phyloP scores from a whole-genome alignment of 2,113 vertebrate genomes.

The Malurus cyaneus region DNA sequence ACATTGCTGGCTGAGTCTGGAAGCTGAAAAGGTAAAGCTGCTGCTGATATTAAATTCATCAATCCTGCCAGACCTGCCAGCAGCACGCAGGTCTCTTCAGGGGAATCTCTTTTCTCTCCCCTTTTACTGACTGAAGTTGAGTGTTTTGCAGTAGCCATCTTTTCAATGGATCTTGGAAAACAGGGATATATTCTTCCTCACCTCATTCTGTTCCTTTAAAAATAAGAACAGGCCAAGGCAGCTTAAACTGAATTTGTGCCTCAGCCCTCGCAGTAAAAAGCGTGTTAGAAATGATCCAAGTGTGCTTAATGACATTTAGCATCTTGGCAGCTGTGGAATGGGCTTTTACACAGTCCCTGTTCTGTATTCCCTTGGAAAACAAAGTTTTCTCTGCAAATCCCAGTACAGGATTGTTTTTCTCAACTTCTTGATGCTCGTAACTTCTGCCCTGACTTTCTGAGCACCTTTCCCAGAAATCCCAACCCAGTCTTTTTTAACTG shows the following conservation, averaged over 20 bases:
- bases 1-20: not conserved
- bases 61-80: constrained; percentile 5
- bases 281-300: not conserved
- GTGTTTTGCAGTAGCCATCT: not conserved
- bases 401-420: not conserved
- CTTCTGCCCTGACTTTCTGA: not conserved
- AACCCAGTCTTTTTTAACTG: not conserved
- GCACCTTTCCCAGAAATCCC: not conserved
- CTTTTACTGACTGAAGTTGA: not conserved
- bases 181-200: not conserved
- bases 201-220: not conserved
- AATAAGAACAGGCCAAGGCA: not conserved
- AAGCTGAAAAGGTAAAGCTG: constrained; percentile 11
- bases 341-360: not conserved
- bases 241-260: not conserved
- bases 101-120: not conserved
- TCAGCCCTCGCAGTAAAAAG: not conserved
- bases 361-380: not conserved
- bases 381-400: not conserved
- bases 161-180: not conserved
- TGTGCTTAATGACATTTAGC: not conserved
- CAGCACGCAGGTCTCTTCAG: not conserved
- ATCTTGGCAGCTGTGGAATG: not conserved
- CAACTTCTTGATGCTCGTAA: not conserved
- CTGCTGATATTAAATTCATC: constrained; percentile 46